Evolutionary conservation across 2,113 vertebrate species (phyloP), one percentile per base, ranked within the genome.

Genomic region (Eurystomus gularis): DNA sequence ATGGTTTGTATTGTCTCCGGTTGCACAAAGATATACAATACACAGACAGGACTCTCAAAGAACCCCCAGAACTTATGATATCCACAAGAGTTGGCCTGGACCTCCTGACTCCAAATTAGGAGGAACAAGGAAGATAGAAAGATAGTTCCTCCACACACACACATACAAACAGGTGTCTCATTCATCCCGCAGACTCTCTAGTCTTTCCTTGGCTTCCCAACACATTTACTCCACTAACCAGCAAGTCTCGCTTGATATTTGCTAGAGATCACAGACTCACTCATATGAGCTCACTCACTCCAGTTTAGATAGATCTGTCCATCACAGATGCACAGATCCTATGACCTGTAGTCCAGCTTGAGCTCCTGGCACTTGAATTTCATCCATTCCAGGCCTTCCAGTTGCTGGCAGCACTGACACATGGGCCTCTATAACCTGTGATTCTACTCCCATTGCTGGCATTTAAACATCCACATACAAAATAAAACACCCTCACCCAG

Each of bases 1-100:
- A 71, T 54, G n/a, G 26, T 39, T 62, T 4, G 5, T 28, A 65
- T 31, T 51, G 35, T 37, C 37, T 68, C n/a, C 0, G 0, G 3
- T 2, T 60, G 10, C 39, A 71, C 31, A 25, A 37, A 54, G 35
- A 79, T 46, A 46, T 17, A 46, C 10, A 46, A 42, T 9, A 60
- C 2, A 72, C 1, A 77, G 52, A 58, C 28, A 66, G 6, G 23
- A 52, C 9, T 25, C 11, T 29, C 14, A 33, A 42, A 69, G 35
- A 83, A 60, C 1, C 3, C 23, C 23, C 23, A 58, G 60, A 92
- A 57, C 9, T 70, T 40, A 65, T 0, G 6, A 16, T 18, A 2
- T n/a, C 8, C 51, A 31, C 11, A 35, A 2, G 0, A 52, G 12
- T 5, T 71, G 21, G 35, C 15, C 13, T 62, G 26, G 60, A 44